These are phyloP conservation scores for Pantherophis guttatus DNA, from an alignment of 2,113 vertebrate genomes.

Conservation along the genomic window DNA sequence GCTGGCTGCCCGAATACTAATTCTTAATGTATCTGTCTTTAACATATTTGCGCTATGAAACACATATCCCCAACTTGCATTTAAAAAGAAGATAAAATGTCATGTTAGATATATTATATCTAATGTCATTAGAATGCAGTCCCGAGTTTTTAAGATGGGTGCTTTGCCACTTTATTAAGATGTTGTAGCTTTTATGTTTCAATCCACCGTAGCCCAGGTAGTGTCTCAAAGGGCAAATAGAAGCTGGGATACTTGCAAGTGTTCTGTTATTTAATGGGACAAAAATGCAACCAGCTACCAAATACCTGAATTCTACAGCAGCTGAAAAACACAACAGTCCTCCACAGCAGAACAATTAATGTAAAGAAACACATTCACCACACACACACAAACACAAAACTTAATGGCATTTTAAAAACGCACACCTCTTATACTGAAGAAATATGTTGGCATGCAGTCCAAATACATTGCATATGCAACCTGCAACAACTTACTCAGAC, in stretches of 20 bases:
- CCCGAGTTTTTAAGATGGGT: background rate
- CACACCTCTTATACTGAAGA: background rate
- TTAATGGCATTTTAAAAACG: background rate
- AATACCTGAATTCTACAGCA: background rate
- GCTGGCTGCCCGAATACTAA: background rate
- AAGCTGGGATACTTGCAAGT: slow-evolving; percentile 46
- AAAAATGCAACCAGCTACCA: background rate
- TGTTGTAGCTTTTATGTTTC: background rate
- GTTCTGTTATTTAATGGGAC: background rate
- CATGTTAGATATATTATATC: background rate
- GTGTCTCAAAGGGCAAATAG: slow-evolving; percentile 38
- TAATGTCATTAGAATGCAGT: background rate
- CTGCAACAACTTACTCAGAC: slow-evolving; percentile 5
- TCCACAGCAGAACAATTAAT: background rate
- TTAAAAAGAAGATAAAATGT: background rate
- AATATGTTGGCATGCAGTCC: background rate
- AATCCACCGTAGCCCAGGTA: rapidly evolving
- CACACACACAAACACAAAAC: background rate
- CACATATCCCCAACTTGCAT: background rate
- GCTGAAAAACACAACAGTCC: background rate
- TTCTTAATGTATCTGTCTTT: background rate
- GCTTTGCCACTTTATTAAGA: background rate
- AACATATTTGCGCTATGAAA: background rate
- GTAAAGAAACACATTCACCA: background rate
- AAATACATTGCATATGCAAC: background rate